Evolutionary conservation across 2,113 vertebrate genomes (phyloP).

Genomic region (Promerops cafer): DNA sequence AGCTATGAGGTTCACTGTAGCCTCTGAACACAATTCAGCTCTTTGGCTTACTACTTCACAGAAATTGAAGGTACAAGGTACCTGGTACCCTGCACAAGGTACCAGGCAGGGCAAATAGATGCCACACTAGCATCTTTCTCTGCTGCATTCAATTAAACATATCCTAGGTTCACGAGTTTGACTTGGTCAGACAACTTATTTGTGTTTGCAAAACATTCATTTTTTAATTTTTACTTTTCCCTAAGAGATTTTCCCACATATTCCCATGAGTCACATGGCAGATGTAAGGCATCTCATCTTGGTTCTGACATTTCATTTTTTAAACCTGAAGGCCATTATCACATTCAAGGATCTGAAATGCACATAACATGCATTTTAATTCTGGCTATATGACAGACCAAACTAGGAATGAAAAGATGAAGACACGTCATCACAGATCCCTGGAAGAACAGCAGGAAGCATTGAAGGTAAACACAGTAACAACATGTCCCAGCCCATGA

Average conservation of each 20-base stretch:
- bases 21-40: background rate
- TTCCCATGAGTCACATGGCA: background rate
- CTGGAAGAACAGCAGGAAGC: background rate
- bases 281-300: background rate
- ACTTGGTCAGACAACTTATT: background rate
- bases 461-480: background rate
- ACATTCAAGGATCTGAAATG: background rate
- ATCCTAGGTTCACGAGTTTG: background rate
- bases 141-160: background rate
- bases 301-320: background rate
- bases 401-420: background rate
- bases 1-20: background rate
- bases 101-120: background rate
- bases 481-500: background rate
- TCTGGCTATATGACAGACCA: background rate
- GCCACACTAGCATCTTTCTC: background rate
- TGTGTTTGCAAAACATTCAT: background rate
- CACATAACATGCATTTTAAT: background rate
- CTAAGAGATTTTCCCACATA: background rate
- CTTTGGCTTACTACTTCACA: background rate
- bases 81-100: background rate
- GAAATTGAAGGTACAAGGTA: background rate
- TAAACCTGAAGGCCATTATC: background rate
- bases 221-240: background rate
- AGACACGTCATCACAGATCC: background rate